phyloP scores from a whole-genome alignment of 2,797 vertebrate species.

The Triplophysa yarkandensis region DNA sequence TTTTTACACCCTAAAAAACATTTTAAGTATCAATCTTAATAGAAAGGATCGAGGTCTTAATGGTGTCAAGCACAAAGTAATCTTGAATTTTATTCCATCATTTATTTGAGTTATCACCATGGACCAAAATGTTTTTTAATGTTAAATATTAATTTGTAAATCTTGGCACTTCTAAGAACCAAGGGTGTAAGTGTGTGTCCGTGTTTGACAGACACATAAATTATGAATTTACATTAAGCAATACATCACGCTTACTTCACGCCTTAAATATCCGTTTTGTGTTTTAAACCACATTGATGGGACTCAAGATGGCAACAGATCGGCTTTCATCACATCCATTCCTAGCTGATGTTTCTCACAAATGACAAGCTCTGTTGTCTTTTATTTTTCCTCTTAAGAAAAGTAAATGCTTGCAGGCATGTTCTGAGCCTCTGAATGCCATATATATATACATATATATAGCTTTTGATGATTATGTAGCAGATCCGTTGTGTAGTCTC shows the following conservation, averaged over 20 bases:
- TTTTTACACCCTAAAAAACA: not conserved
- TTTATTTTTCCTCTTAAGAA: constrained; percentile 38
- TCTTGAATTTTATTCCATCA: too few relatives aligned
- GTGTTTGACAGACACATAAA: constrained; percentile 2
- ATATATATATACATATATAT: constrained; percentile 48
- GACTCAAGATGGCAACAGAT: constrained; percentile 39
- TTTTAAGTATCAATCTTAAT: not conserved
- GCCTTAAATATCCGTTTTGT: constrained; percentile 51
- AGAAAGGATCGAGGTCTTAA: too few relatives aligned
- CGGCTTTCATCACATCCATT: constrained; percentile 44
- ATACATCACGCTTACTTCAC: constrained; percentile 39
- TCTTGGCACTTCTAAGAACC: not conserved
- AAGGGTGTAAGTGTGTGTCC: not conserved
- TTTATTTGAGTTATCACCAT: too few relatives aligned
- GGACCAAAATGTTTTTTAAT: constrained; percentile 1
- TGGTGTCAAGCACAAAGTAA: too few relatives aligned
- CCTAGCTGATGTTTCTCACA: constrained; percentile 49
- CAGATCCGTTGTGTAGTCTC: constrained; percentile 61
- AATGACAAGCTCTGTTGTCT: constrained; percentile 41
- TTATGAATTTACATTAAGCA: constrained; percentile 19
- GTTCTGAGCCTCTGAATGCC: constrained; percentile 63
- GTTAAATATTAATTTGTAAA: not conserved
- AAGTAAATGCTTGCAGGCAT: constrained; percentile 63
- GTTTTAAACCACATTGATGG: constrained; percentile 31
- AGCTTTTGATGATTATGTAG: constrained; percentile 66